Base-by-base conservation (phyloP, 2,888 invertebrate species). In the Spodoptera picta region DNA sequence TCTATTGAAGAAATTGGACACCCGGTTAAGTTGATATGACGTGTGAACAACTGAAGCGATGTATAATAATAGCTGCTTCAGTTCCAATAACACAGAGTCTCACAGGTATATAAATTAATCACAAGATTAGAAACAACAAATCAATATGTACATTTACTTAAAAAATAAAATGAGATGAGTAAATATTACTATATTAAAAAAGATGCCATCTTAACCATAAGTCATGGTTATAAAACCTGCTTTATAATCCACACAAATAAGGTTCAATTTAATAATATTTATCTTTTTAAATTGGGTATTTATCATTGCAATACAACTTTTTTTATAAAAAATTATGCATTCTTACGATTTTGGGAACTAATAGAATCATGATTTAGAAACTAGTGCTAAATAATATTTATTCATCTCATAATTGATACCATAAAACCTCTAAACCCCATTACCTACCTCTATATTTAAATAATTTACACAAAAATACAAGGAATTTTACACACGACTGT, bases 41-140 rank as follows among this genome's bases (percentile, higher is more conserved):
- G 36, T 36, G 9, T 36, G 9, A 36, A 65, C 47, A 77, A 75
- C 68, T 75, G 75, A 83, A 77, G 67, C 61, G 44, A 62, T 67
- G 62, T 46, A 73, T 55, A 56, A 73, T 69, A 67, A 66, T 52
- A 77, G 77, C 72, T 75, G 77, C 68, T 64, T 55, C 63, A 51
- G 49, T 69, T 76, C 51, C 54, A 23, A 47, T 59, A 76, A 71
- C 66, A 71, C 57, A 64, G 44, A 64, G 59, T 69, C 66, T 47
- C 75, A 68, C 62, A 70, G 50, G 47, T 59, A 23, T 55, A 56
- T 55, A 59, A 63, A 67, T 53, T 58, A 64, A 57, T 59, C 55
- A 67, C 58, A 36, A 36, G 60, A 41, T 62, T 48, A 64, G 64
- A 75, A 73, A 72, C 55, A 75, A 69, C 62, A 65, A 62, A 62